phyloP scores from a whole-genome alignment of 2,888 invertebrate genomes.

The Diaperis boleti region DNA sequence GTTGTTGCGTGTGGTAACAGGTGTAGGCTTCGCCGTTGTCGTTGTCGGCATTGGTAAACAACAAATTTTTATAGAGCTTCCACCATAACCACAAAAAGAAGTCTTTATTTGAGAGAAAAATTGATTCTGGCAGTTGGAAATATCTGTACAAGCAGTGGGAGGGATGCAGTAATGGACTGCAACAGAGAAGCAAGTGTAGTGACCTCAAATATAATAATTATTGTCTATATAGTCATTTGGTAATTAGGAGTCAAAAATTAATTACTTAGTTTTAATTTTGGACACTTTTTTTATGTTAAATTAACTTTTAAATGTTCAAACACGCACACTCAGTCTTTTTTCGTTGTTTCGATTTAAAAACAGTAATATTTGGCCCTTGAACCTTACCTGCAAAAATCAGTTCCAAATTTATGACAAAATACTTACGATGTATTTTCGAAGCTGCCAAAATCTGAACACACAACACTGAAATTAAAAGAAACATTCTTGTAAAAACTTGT shows the following conservation, averaged over 20 bases:
- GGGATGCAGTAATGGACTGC: conserved; percentile 1
- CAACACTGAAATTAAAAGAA: neutral
- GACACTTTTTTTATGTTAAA: too few species aligned
- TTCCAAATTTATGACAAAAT: too few species aligned
- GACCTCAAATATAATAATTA: neutral
- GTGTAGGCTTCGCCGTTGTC: conserved; percentile 35
- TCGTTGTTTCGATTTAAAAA: too few species aligned
- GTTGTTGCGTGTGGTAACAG: conserved; percentile 8
- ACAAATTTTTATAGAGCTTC: conserved; percentile 69
- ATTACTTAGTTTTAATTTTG: too few species aligned
- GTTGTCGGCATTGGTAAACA: conserved; percentile 59
- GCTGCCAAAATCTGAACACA: neutral
- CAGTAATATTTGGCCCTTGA: too few species aligned
- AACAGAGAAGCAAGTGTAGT: too few species aligned
- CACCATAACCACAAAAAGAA: conserved; percentile 64
- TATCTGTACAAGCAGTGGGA: conserved; percentile 1
- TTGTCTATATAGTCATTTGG: neutral
- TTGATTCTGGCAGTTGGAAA: neutral
- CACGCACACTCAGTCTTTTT: too few species aligned
- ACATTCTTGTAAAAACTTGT: neutral
- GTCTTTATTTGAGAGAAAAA: neutral
- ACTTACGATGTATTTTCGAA: conserved; percentile 4
- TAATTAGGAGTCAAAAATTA: too few species aligned
- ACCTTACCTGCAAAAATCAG: too few species aligned
- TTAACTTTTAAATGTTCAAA: too few species aligned